Conservation (phyloP, 2,888 invertebrate genomes). For the Metalampra italica region DNA sequence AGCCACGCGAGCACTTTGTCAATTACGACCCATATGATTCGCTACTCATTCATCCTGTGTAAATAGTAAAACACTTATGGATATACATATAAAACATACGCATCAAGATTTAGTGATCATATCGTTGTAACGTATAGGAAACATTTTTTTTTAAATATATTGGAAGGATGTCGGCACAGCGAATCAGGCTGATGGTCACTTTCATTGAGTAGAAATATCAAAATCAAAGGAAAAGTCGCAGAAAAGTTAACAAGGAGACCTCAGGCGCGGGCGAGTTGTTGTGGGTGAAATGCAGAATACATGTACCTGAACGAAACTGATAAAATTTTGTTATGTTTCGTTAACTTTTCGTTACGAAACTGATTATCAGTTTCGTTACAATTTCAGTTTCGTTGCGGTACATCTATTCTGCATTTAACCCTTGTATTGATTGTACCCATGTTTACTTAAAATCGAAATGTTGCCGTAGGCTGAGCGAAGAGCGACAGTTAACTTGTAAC, state of each 20-base stretch:
- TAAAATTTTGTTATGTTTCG: too few species aligned
- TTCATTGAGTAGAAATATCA: slow-evolving; percentile 34
- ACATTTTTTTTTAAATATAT: too few species aligned
- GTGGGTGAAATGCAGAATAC: too few species aligned
- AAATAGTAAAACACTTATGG: slow-evolving; percentile 12
- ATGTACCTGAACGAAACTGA: too few species aligned
- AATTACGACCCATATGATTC: slow-evolving; percentile 57
- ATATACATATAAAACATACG: neutral
- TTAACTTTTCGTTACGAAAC: too few species aligned
- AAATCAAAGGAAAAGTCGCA: slow-evolving; percentile 43
- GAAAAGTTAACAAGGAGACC: slow-evolving; percentile 46
- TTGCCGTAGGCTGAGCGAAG: slow-evolving; percentile 45
- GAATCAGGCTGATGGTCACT: slow-evolving; percentile 24
- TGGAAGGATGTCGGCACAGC: neutral
- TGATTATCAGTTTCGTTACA: too few species aligned
- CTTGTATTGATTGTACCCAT: slow-evolving; percentile 48
- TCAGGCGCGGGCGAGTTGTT: slow-evolving; percentile 21
- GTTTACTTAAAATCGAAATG: slow-evolving; percentile 60
- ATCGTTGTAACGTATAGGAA: neutral
- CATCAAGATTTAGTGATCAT: neutral
- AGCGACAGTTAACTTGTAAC: slow-evolving; percentile 63
- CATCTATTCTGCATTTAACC: too few species aligned
- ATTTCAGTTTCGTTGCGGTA: too few species aligned
- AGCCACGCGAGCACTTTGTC: slow-evolving; percentile 48
- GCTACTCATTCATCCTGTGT: slow-evolving; percentile 34